Base-by-base conservation (phyloP, 2,797 vertebrate genomes). In the Liasis olivaceus region DNA sequence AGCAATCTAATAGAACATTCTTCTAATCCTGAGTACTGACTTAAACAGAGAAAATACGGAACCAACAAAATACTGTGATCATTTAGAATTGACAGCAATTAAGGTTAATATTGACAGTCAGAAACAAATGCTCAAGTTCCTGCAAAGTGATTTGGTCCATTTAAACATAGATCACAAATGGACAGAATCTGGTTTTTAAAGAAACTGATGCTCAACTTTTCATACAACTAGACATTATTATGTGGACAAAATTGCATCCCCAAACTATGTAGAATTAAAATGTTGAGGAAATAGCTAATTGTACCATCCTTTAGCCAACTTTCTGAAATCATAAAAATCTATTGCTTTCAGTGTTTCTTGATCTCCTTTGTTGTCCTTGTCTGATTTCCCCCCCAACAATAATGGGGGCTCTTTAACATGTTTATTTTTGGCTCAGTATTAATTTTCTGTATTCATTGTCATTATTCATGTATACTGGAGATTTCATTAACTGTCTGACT, bases 401-500 rank as follows among this genome's bases (percentile, higher is more conserved):
- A 90, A 28, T 54, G 13, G 28, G 42, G 87, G 69, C 5, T 54
- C 1, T 89, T 95, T 94, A 54, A 87, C 92, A 94, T 63, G 59
- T 3, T 87, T 94, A 31, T 94, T 24, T 36, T 59, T 69, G 60
- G 17, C 24, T 60, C 56, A 60, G 17, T 85, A 26, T 92, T 88
- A 92, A 89, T 2, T 31, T 14, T 88, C 88, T 91, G n/a, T 64
- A 87, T 51, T 66, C 60, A 91, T 93, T 95, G 47, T 72, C 93
- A 58, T 86, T 94, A 51, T 92, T 94, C 93, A 6, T 77, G 81
- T 92, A 81, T 63, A 84, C 42, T 60, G 85, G 62, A 93, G 92
- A 88, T 89, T 95, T 93, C 93, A 94, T 96, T 96, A 97, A 91
- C 47, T 4, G 28, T 58, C 84, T 94, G 84, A 91, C 87, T 95